These are phyloP conservation scores for Zaprionus vittiger DNA, from an alignment of 1,140 invertebrate species.

Conservation along the genomic window DNA sequence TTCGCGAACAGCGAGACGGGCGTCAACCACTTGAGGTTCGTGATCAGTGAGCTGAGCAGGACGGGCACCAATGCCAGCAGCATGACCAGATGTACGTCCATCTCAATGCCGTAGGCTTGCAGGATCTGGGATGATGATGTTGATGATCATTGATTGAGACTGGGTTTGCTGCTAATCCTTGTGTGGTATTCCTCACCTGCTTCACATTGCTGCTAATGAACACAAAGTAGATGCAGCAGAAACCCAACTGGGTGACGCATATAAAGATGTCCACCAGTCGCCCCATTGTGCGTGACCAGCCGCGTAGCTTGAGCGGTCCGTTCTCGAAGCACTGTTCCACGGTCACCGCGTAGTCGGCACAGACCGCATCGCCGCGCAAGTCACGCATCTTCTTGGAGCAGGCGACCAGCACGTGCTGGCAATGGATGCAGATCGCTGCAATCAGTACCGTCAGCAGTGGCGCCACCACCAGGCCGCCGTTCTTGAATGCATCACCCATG, in stretches of 20 bases:
- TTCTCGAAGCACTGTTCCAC: constrained; percentile 91
- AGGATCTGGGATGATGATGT: constrained; percentile 86
- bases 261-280: constrained; percentile 91
- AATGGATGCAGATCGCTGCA: constrained; percentile 89
- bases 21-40: constrained; percentile 90
- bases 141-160: background rate
- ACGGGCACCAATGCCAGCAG: constrained; percentile 89
- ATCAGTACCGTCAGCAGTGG: constrained; percentile 88
- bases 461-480: constrained; percentile 89
- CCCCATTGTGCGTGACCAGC: constrained; percentile 87
- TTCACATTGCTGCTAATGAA: constrained; percentile 94
- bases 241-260: constrained; percentile 95
- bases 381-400: constrained; percentile 88
- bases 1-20: constrained; percentile 91
- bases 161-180: background rate
- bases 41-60: constrained; percentile 89
- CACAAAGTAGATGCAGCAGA: constrained; percentile 97
- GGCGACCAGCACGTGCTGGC: constrained; percentile 89
- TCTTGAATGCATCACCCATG: constrained; percentile 91
- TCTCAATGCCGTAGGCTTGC: constrained; percentile 86
- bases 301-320: constrained; percentile 87
- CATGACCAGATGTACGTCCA: constrained; percentile 89
- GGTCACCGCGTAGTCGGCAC: constrained; percentile 91
- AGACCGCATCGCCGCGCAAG: constrained; percentile 84
- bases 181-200: constrained; percentile 85